These are phyloP conservation scores for Microcebus lehilahytsara DNA, from an alignment of 2,113 vertebrate species.

Conservation along the genomic window DNA sequence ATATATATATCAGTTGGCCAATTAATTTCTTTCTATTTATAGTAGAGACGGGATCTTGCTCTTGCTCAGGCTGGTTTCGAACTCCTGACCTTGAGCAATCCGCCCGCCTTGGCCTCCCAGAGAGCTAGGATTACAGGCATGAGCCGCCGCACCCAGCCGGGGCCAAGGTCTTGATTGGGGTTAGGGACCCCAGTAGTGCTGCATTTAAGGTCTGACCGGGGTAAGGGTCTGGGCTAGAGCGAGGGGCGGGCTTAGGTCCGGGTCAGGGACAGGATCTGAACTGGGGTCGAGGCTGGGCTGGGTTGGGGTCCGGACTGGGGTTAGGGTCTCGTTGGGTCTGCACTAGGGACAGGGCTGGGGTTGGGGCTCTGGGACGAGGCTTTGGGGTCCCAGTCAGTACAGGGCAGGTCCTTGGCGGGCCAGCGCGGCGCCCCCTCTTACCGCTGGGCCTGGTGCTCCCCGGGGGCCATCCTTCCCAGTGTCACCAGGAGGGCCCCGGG, in stretches of 20 bases:
- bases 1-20: too few relatives aligned
- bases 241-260: background rate
- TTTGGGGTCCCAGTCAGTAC: background rate
- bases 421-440: constrained; percentile 82
- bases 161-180: background rate
- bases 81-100: too few relatives aligned
- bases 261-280: background rate
- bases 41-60: too few relatives aligned
- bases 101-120: too few relatives aligned
- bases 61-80: too few relatives aligned
- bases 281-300: background rate
- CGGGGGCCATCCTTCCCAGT: constrained; percentile 94
- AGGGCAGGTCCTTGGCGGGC: background rate
- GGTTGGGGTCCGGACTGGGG: background rate
- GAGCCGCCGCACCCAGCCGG: too few relatives aligned
- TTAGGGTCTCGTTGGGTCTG: background rate
- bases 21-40: too few relatives aligned
- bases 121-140: too few relatives aligned
- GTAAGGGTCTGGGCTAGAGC: background rate
- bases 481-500: constrained; percentile 94
- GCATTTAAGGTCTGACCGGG: background rate
- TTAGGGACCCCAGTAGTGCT: background rate
- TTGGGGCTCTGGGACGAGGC: background rate
- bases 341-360: background rate
- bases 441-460: constrained; percentile 89